Percentiles rank a stretch among this genome's conserved stretches.
Evolutionary conservation across 2,113 vertebrate species (phyloP).

Genomic region (Aleadryas rufinucha): DNA sequence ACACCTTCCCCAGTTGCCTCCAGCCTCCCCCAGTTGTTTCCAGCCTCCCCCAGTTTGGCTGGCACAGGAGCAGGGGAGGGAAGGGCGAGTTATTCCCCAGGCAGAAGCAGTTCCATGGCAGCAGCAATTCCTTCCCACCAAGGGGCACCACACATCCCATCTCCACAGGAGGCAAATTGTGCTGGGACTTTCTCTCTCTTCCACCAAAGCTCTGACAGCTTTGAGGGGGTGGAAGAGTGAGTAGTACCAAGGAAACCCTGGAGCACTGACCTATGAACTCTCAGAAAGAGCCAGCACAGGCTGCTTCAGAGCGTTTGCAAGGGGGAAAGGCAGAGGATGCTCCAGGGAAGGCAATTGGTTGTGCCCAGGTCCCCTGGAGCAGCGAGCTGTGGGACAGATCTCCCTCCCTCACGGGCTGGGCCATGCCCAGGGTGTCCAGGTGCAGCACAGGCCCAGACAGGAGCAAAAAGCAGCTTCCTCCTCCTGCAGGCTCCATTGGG

Average conservation of each 20-base stretch:
- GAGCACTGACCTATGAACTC: background rate
- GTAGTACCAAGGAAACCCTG: background rate
- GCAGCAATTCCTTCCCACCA: constrained; percentile 47
- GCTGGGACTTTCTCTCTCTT: constrained; percentile 26
- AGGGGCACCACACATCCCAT: constrained; percentile 1
- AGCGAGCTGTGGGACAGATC: background rate
- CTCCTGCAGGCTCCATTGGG: background rate
- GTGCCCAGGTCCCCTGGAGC: background rate
- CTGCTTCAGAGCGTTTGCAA: background rate
- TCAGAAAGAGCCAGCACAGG: background rate
- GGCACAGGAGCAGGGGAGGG: background rate
- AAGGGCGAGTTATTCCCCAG: background rate
- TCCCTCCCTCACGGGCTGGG: background rate
- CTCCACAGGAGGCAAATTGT: constrained; percentile 33
- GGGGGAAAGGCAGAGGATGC: background rate
- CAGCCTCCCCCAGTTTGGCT: background rate
- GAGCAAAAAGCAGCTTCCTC: background rate
- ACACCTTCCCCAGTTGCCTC: background rate
- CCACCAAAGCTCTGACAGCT: constrained; percentile 3
- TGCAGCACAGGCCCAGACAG: rapidly evolving
- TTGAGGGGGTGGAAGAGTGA: background rate
- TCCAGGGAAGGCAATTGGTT: background rate
- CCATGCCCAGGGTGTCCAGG: background rate
- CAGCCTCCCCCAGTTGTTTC: background rate
- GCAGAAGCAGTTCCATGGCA: constrained; percentile 11